These are phyloP conservation scores for Percina caprodes DNA, from an alignment of 2,113 vertebrate species.

Conservation along the genomic window DNA sequence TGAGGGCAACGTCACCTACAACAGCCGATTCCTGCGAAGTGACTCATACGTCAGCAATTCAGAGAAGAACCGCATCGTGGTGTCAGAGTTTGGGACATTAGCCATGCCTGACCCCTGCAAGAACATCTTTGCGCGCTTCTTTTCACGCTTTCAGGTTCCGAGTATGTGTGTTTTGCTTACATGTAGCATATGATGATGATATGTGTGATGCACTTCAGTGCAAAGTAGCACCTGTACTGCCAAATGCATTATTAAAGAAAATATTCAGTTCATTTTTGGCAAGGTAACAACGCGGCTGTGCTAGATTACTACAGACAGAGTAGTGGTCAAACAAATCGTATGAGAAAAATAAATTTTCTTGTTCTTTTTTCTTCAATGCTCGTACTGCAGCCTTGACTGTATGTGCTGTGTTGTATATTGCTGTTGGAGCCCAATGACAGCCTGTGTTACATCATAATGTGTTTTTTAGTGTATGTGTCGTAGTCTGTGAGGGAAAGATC, in stretches of 20 bases:
- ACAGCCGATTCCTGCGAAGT: constrained; percentile 91
- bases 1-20: constrained; percentile 87
- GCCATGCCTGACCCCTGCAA: constrained; percentile 94
- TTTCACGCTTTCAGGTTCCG: constrained; percentile 87
- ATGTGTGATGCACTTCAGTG: constrained; percentile 5
- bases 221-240: constrained; percentile 7
- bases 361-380: neutral
- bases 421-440: constrained; percentile 32
- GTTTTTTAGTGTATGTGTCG: constrained; percentile 15
- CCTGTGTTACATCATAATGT: constrained; percentile 29
- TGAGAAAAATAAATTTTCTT: neutral
- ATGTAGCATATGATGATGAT: constrained; percentile 1
- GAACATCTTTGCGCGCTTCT: constrained; percentile 91
- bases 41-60: constrained; percentile 87
- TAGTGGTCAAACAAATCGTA: constrained; percentile 9
- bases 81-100: constrained; percentile 92
- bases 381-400: constrained; percentile 15
- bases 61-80: constrained; percentile 86
- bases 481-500: constrained; percentile 27
- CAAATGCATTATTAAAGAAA: constrained; percentile 42
- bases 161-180: constrained; percentile 77
- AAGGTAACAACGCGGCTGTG: constrained; percentile 17
- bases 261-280: constrained; percentile 23
- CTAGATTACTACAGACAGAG: constrained; percentile 32
- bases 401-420: constrained; percentile 12